Conservation (phyloP, 2,113 vertebrate species). For the Toxotes jaculatrix region DNA sequence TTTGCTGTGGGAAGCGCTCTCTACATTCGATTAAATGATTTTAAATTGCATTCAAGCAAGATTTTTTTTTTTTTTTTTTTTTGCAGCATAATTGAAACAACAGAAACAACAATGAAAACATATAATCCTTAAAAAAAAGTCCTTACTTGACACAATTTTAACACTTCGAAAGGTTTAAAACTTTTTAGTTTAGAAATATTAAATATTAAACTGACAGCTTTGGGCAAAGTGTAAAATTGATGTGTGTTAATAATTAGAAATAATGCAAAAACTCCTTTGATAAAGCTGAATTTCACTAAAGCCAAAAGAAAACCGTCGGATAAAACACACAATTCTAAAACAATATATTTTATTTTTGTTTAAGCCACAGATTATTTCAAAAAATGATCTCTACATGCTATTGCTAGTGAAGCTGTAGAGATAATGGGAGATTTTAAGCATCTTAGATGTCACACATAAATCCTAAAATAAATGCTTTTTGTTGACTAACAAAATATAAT, state of each 20-base stretch:
- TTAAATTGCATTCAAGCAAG: slow-evolving; percentile 24
- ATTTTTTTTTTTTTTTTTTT: slow-evolving; percentile 18
- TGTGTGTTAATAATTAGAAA: slow-evolving; percentile 10
- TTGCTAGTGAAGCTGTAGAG: slow-evolving; percentile 29
- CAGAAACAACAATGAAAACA: slow-evolving; percentile 45
- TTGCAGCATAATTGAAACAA: slow-evolving; percentile 49
- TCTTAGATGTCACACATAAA: slow-evolving; percentile 41
- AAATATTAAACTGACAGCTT: slow-evolving; percentile 24
- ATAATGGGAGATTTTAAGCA: slow-evolving; percentile 27
- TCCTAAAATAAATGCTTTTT: slow-evolving; percentile 56
- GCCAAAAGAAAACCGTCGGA: background rate
- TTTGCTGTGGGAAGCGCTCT: slow-evolving; percentile 23
- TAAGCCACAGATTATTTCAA: background rate
- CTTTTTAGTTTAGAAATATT: slow-evolving; percentile 20
- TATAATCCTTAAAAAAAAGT: slow-evolving; percentile 39
- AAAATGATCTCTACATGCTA: slow-evolving; percentile 13
- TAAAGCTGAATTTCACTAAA: background rate
- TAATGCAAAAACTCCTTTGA: background rate
- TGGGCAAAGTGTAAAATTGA: slow-evolving; percentile 5
- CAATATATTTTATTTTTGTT: background rate
- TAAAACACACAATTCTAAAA: background rate
- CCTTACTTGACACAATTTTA: slow-evolving; percentile 51
- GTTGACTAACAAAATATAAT: slow-evolving; percentile 48
- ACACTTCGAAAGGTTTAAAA: slow-evolving; percentile 18
- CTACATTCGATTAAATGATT: slow-evolving; percentile 54